Percentiles rank a stretch among this genome's conserved stretches.
Evolutionary conservation across 2,888 invertebrate genomes (phyloP).

Genomic region (Adineta ricciae): DNA sequence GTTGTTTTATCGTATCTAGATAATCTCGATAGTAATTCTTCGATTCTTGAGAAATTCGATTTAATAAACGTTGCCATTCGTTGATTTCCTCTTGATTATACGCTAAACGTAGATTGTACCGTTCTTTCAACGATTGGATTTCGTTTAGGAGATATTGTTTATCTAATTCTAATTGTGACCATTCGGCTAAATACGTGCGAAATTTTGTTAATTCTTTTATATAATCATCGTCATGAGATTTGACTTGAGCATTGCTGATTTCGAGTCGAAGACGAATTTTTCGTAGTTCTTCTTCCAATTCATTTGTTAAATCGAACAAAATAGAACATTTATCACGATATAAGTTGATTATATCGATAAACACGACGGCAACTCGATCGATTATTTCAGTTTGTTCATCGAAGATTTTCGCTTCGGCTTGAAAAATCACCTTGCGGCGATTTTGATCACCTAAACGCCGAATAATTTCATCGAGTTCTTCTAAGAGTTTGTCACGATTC

Average conservation of each 20-base stretch:
- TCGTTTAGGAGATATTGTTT: constrained; percentile 5
- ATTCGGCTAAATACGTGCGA: not conserved
- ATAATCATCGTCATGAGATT: constrained; percentile 8
- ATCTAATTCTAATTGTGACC: constrained; percentile 14
- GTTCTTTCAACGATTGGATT: constrained; percentile 14
- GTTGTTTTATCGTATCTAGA: constrained; percentile 6
- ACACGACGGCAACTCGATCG: not conserved
- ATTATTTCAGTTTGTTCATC: not conserved
- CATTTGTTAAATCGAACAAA: not conserved
- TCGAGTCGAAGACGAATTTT: constrained; percentile 12
- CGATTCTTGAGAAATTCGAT: constrained; percentile 18
- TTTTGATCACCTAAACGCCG: not conserved
- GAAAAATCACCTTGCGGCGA: not conserved
- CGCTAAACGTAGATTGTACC: not conserved
- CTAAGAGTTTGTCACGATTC: not conserved
- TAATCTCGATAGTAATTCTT: constrained; percentile 12
- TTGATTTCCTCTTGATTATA: constrained; percentile 20
- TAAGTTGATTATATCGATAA: not conserved
- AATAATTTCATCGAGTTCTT: not conserved
- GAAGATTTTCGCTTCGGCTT: not conserved
- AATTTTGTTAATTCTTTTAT: constrained; percentile 2
- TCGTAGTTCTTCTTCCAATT: constrained; percentile 18
- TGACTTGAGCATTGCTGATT: not conserved
- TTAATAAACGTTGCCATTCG: constrained; percentile 17
- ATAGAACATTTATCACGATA: not conserved